Conservation (phyloP, 2,888 invertebrate genomes). For the Busseola fusca region DNA sequence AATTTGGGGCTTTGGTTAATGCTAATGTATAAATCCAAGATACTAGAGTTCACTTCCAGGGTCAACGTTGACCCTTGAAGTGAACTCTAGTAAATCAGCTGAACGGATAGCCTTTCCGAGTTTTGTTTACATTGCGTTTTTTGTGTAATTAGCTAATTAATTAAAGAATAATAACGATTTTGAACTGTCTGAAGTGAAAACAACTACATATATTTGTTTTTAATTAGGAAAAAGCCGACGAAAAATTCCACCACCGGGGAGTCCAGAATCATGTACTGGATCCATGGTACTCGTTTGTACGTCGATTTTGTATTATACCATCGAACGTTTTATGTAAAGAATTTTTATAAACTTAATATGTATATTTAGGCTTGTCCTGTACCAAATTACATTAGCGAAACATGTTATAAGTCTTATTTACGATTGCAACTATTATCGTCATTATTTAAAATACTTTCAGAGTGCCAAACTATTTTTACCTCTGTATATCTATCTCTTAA, state of each 20-base stretch:
- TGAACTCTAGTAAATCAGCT: too few relatives aligned
- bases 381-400: slow-evolving; percentile 40
- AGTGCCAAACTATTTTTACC: slow-evolving; percentile 47
- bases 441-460: slow-evolving; percentile 38
- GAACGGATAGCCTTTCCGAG: too few relatives aligned
- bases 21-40: slow-evolving; percentile 23
- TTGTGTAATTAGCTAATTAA: too few relatives aligned
- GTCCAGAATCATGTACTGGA: too few relatives aligned
- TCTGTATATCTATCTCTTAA: slow-evolving; percentile 40
- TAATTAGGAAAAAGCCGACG: too few relatives aligned
- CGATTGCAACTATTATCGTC: slow-evolving; percentile 37
- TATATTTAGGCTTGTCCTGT: slow-evolving; percentile 27
- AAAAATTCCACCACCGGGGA: too few relatives aligned
- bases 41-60: too few relatives aligned
- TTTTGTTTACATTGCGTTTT: too few relatives aligned
- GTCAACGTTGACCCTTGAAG: slow-evolving; percentile 15
- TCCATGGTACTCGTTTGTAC: too few relatives aligned
- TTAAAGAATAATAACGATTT: too few relatives aligned
- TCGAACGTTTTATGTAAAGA: slow-evolving; percentile 9
- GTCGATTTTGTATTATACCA: slow-evolving; percentile 20
- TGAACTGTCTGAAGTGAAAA: too few relatives aligned
- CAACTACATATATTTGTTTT: too few relatives aligned
- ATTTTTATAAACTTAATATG: not conserved
- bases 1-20: slow-evolving; percentile 43
- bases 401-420: slow-evolving; percentile 28